phyloP scores from a whole-genome alignment of 1,140 invertebrate species.

The Eriosoma lanigerum region DNA sequence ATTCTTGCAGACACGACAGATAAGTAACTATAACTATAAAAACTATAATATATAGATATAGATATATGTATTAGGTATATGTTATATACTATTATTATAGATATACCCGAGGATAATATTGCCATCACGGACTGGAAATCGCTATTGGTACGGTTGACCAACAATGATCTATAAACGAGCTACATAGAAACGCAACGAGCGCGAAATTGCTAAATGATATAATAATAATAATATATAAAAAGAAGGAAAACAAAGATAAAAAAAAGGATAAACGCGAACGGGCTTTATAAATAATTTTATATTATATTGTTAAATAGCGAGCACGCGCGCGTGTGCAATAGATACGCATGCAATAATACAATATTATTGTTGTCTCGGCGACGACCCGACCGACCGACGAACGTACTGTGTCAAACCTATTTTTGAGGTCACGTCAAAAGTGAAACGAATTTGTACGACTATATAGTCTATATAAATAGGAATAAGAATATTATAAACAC shows the following conservation, averaged over 20 bases:
- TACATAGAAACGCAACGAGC: neutral
- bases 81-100: no score
- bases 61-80: no score
- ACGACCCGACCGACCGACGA: neutral
- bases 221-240: neutral
- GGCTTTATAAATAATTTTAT: conserved; percentile 16
- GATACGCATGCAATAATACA: no score
- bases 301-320: neutral
- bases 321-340: neutral
- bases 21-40: no score
- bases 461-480: neutral
- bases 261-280: conserved; percentile 32
- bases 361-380: conserved; percentile 11
- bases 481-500: no score
- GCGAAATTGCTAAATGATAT: conserved; percentile 8
- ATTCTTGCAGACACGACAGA: conserved; percentile 17
- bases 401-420: neutral
- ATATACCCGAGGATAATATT: conserved; percentile 18
- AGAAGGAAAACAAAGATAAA: neutral
- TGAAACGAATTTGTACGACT: conserved; percentile 17
- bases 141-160: conserved; percentile 15
- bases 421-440: conserved; percentile 44
- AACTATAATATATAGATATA: no score
- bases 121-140: conserved; percentile 39
- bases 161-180: neutral